Evolutionary conservation across 2,113 vertebrate species (phyloP).

Genomic region (Zosterops lateralis): DNA sequence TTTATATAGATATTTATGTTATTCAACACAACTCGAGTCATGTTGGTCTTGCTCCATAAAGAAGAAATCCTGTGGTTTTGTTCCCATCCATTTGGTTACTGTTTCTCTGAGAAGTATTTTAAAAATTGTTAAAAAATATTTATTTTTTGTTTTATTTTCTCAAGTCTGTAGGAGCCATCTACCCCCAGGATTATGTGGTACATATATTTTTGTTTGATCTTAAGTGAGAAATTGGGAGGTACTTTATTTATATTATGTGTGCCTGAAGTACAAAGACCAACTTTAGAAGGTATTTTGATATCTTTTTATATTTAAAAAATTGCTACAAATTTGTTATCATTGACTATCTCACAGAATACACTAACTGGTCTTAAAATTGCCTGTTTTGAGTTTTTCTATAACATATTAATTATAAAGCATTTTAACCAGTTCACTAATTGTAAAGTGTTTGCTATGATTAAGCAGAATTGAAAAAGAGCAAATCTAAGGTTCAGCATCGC

Average conservation of each 20-base stretch:
- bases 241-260: not conserved
- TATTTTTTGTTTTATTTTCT: not conserved
- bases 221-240: not conserved
- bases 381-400: not conserved
- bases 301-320: not conserved
- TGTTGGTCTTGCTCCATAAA: not conserved
- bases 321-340: not conserved
- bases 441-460: not conserved
- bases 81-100: not conserved
- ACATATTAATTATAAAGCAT: not conserved
- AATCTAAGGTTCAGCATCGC: not conserved
- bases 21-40: rapidly evolving
- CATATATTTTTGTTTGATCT: not conserved
- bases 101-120: not conserved
- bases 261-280: not conserved
- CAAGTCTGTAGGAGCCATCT: not conserved
- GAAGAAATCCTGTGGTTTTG: not conserved
- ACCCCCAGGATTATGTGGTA: not conserved
- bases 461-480: not conserved
- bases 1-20: not conserved
- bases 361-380: not conserved
- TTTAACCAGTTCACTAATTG: not conserved
- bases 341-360: not conserved
- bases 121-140: not conserved
- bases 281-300: not conserved